Evolutionary conservation across 2,113 vertebrate species (phyloP).

Genomic region (Nannospalax galili): DNA sequence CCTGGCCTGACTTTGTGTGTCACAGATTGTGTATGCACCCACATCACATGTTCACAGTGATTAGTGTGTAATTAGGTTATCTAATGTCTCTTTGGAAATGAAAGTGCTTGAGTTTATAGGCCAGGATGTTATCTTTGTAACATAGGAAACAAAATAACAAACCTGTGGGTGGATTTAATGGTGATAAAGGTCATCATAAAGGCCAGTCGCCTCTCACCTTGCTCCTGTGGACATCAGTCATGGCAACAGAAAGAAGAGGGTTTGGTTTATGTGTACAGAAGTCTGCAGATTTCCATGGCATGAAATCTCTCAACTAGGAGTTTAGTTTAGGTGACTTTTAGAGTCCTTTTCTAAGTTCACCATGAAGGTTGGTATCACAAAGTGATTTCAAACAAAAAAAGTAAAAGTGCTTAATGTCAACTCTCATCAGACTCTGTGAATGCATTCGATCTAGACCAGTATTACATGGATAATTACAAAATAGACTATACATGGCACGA

Average conservation of each 20-base stretch:
- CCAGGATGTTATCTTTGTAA: constrained; percentile 20
- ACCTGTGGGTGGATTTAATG: neutral
- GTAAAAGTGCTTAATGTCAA: neutral
- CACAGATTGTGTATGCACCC: neutral
- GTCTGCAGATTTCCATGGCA: neutral
- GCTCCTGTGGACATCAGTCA: neutral
- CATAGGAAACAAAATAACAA: constrained; percentile 38
- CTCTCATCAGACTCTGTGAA: neutral
- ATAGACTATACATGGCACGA: neutral
- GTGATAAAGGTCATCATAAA: neutral
- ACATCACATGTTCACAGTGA: neutral
- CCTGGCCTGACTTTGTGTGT: neutral
- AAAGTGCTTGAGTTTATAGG: constrained; percentile 33
- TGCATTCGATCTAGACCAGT: neutral
- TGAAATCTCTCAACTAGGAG: constrained; percentile 50
- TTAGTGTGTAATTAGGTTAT: constrained; percentile 53
- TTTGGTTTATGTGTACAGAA: neutral
- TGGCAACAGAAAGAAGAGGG: neutral
- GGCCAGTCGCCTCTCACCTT: neutral
- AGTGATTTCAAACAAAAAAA: neutral
- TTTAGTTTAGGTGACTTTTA: neutral
- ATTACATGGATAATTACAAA: neutral
- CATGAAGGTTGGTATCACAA: neutral
- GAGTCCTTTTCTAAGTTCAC: neutral
- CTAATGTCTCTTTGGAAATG: constrained; percentile 54